Base-by-base conservation (phyloP, 1,140 invertebrate species). In the Drosophila setifemur region DNA sequence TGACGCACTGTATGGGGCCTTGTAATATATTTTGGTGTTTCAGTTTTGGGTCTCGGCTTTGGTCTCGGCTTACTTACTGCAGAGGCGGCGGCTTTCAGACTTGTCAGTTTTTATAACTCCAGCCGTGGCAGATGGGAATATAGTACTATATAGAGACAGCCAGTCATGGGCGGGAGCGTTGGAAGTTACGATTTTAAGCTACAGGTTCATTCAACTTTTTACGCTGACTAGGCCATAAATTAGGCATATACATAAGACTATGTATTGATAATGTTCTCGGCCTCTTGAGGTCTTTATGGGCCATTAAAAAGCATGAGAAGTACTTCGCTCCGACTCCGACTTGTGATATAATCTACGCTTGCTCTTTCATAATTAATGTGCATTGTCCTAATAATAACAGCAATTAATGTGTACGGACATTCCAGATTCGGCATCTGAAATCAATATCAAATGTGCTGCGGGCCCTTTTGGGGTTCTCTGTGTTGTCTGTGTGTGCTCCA, bases 351-450 rank as follows among this genome's bases (percentile, higher is more conserved):
- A 83, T 78, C 78, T 67, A 64, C 29, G 55, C 31, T 28, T 4
- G 29, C 4, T 63, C 25, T 23, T 64, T 40, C 60, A 83, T 83
- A 74, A 83, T 83, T 83, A 74, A 83, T 83, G 81, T 37, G 21
- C 45, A 63, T 74, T 85, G 74, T 67, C 28, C 69, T 52, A 74
- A 79, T 85, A 83, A 83, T 83, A 74, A 85, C 74, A 49, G 74
- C 57, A 83, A 83, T 83, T 83, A 83, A 83, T 78, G 73, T 48
- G 31, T 26, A 42, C 68, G 42, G 26, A 29, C 57, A 78, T 71
- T 73, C 43, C 23, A 42, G 49, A 37, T 47, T 47, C 25, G 39
- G 40, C 60, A 54, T 39, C 66, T 31, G 53, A 77, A 68, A 82
- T 85, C 78, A 82, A 85, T 85, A 83, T 16, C 11, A 52, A 42